Evolutionary conservation across 1,140 invertebrate genomes (phyloP).

Genomic region (Tetragonula clypearis): DNA sequence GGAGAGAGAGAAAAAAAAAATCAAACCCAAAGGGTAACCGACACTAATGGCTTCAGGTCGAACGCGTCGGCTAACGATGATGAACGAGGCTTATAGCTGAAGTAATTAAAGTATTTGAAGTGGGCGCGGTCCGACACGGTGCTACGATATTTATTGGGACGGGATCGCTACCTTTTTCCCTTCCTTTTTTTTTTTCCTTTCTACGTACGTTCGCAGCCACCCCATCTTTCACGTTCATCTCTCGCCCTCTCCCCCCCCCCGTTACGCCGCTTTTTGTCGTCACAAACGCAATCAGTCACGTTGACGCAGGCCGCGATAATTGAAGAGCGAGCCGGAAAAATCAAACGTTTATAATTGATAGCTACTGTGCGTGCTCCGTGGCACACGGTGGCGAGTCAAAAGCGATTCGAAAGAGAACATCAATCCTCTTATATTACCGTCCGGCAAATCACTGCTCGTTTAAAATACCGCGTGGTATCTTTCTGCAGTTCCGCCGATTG

Average conservation of each 20-base stretch:
- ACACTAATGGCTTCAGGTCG: slow-evolving; percentile 58
- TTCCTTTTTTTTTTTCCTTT: not conserved
- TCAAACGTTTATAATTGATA: slow-evolving; percentile 60
- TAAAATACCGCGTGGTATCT: slow-evolving; percentile 6
- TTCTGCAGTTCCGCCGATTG: slow-evolving; percentile 25
- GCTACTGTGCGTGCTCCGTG: not conserved
- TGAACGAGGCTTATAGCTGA: slow-evolving; percentile 65
- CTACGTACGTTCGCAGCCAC: not conserved
- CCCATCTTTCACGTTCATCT: not conserved
- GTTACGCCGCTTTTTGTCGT: slow-evolving; percentile 16
- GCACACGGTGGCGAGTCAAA: slow-evolving; percentile 25
- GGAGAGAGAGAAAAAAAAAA: slow-evolving; percentile 9
- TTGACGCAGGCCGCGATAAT: slow-evolving; percentile 55
- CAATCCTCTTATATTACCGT: slow-evolving; percentile 38
- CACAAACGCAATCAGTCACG: slow-evolving; percentile 54
- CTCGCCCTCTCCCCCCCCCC: no score
- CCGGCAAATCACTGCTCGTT: slow-evolving; percentile 12
- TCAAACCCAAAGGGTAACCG: not conserved
- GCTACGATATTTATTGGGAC: slow-evolving; percentile 61
- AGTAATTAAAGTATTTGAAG: slow-evolving; percentile 69
- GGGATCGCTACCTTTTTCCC: slow-evolving; percentile 23
- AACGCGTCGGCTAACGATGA: slow-evolving; percentile 63
- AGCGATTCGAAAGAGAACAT: slow-evolving; percentile 40
- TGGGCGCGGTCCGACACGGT: slow-evolving; percentile 35
- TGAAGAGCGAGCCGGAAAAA: slow-evolving; percentile 56